A percentile compares a stretch with the other conserved stretches of the same genome.
These are phyloP conservation scores for Meiosimyza decipiens DNA, from an alignment of 2,888 invertebrate genomes.

Conservation along the genomic window DNA sequence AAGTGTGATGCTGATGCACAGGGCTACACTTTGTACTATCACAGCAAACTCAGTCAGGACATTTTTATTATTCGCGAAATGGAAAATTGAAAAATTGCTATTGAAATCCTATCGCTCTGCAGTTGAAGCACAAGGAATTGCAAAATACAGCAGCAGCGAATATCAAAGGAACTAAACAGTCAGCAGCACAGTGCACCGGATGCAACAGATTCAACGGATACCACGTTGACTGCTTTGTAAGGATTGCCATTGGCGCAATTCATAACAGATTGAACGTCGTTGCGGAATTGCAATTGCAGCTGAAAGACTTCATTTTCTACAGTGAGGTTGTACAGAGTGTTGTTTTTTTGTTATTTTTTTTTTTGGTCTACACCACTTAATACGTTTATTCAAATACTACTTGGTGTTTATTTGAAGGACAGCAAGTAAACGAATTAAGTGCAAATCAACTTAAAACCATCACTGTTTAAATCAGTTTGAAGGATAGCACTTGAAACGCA, in stretches of 20 bases:
- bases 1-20: neutral
- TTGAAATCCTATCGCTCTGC: constrained; percentile 17
- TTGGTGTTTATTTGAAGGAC: too few relatives aligned
- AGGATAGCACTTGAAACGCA: too few relatives aligned
- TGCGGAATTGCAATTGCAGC: constrained; percentile 5
- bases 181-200: neutral
- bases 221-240: neutral
- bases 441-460: too few relatives aligned
- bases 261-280: constrained; percentile 13
- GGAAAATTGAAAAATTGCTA: constrained; percentile 30
- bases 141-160: constrained; percentile 1
- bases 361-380: neutral
- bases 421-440: too few relatives aligned
- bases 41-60: neutral
- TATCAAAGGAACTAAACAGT: constrained; percentile 1
- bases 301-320: neutral
- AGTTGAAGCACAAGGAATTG: constrained; percentile 27
- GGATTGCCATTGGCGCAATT: constrained; percentile 16
- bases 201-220: neutral
- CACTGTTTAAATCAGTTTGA: too few relatives aligned
- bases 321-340: neutral
- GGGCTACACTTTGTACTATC: neutral
- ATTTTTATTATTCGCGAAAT: constrained; percentile 4
- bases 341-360: neutral
- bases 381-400: too few relatives aligned